Conservation (phyloP, 2,888 invertebrate genomes). For the Falcaria lacertinaria region DNA sequence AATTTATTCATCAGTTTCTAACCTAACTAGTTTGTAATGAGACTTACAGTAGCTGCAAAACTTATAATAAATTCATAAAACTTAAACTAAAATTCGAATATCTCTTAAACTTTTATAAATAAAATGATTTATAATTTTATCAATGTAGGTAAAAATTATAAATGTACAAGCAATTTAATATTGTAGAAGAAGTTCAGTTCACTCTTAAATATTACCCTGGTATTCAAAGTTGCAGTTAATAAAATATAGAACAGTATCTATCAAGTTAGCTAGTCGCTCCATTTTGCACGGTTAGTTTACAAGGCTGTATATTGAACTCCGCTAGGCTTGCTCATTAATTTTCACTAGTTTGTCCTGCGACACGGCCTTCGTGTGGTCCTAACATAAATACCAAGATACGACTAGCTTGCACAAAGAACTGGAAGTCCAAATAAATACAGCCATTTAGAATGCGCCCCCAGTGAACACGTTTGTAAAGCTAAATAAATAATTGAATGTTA, state of each 20-base stretch:
- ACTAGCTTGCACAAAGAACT: constrained; percentile 69
- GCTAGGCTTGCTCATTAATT: constrained; percentile 58
- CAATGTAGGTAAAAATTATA: no score
- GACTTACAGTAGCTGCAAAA: no score
- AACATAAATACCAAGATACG: constrained; percentile 69
- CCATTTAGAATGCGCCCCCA: constrained; percentile 61
- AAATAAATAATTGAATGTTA: constrained; percentile 36
- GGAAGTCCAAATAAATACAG: constrained; percentile 64
- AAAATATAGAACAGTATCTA: background rate
- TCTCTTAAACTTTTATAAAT: no score
- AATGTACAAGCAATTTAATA: background rate
- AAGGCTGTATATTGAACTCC: constrained; percentile 33
- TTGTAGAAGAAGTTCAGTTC: background rate
- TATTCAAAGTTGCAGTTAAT: background rate
- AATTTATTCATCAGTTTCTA: no score
- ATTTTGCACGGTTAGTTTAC: constrained; percentile 37
- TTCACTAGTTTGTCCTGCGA: constrained; percentile 58
- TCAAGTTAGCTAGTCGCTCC: constrained; percentile 9
- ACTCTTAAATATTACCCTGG: background rate
- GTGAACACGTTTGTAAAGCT: constrained; percentile 52
- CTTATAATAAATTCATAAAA: no score
- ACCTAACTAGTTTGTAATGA: no score
- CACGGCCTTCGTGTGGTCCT: constrained; percentile 53
- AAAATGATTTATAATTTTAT: no score
- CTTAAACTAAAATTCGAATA: no score